A percentile compares a stretch with the other conserved stretches of the same genome.
phyloP scores from a whole-genome alignment of 1,140 invertebrate species.

The Scaptomyza graminum region DNA sequence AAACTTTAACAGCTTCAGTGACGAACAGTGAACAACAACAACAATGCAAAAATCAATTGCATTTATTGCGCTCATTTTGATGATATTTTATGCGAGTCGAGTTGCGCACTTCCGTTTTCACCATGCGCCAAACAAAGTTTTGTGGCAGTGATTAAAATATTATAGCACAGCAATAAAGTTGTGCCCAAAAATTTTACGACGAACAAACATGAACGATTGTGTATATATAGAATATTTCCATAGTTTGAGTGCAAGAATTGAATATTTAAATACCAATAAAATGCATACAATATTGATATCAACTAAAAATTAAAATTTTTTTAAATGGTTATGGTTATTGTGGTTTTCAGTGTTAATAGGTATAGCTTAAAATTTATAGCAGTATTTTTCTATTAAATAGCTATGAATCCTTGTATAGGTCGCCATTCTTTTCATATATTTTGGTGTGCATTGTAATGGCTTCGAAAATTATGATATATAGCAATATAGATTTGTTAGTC shows the following conservation, averaged over 20 bases:
- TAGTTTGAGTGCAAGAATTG: not conserved
- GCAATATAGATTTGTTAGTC: constrained; percentile 31
- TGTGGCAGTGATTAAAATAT: not conserved
- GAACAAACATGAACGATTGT: too few species aligned
- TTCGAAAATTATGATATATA: too few species aligned
- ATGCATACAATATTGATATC: not conserved
- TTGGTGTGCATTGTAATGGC: too few species aligned
- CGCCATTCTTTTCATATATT: too few species aligned
- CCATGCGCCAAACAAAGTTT: not conserved
- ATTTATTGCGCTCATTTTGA: constrained; percentile 48
- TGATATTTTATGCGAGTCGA: constrained; percentile 32
- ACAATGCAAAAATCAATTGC: constrained; percentile 55
- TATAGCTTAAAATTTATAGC: too few species aligned
- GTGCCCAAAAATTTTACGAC: not conserved
- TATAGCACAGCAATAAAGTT: not conserved
- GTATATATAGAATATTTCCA: not conserved
- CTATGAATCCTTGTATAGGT: not conserved
- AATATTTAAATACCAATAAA: not conserved
- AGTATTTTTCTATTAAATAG: too few species aligned
- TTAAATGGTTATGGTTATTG: not conserved
- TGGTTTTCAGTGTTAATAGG: not conserved
- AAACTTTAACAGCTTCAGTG: constrained; percentile 13
- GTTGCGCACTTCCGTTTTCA: constrained; percentile 32
- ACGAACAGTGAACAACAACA: constrained; percentile 12
- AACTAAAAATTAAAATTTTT: not conserved